Percentiles rank a stretch among this genome's conserved stretches.
phyloP scores from a whole-genome alignment of 2,113 vertebrate species.

The Ochotona curzoniae region DNA sequence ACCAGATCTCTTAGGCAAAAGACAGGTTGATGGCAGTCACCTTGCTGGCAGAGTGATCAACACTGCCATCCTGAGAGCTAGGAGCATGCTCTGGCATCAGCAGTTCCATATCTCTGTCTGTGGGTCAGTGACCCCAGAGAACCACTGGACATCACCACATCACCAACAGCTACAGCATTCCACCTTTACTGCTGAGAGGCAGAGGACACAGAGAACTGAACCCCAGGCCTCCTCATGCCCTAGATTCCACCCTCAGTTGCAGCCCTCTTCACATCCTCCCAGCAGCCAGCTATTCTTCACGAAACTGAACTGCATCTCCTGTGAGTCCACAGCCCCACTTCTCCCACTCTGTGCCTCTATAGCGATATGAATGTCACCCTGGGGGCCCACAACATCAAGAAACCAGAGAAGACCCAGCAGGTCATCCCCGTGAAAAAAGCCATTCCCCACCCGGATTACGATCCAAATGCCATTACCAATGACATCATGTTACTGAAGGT shows the following conservation, averaged over 20 bases:
- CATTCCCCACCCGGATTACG: slow-evolving; percentile 49
- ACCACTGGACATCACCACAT: too few relatives aligned
- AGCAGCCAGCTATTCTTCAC: not conserved
- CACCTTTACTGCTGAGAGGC: not conserved
- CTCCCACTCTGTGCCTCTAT: not conserved
- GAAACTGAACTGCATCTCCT: not conserved
- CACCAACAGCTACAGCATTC: not conserved
- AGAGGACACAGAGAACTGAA: not conserved
- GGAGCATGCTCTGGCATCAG: too few relatives aligned
- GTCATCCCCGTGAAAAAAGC: not conserved
- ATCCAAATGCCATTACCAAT: accelerated
- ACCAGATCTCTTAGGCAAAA: accelerated
- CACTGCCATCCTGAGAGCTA: accelerated
- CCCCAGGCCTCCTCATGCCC: too few relatives aligned
- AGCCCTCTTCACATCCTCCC: not conserved
- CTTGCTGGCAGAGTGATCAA: not conserved
- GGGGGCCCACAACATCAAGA: slow-evolving; percentile 68
- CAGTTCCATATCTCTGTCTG: not conserved
- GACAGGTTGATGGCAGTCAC: not conserved
- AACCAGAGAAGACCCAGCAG: slow-evolving; percentile 54
- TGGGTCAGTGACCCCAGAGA: not conserved
- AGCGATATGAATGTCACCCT: slow-evolving; percentile 31
- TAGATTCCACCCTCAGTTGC: not conserved
- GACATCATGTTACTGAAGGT: slow-evolving; percentile 78
- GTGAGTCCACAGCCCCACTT: accelerated